Conservation (phyloP, 2,797 vertebrate species). For the Sebastes melanostomus region DNA sequence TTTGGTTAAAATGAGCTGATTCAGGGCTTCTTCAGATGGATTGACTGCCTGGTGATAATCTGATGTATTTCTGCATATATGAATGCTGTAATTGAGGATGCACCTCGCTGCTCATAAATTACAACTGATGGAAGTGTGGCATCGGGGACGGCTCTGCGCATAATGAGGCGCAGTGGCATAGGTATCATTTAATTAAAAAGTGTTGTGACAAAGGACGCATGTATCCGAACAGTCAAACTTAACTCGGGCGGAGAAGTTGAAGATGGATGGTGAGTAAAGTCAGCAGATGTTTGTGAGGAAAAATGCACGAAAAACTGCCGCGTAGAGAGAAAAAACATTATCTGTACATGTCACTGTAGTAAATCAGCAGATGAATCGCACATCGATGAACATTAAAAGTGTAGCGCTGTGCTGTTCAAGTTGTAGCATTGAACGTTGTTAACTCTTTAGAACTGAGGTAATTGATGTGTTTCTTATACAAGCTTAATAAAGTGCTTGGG, state of each 20-base stretch:
- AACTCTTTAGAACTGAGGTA: neutral
- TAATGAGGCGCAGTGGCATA: slow-evolving; percentile 65
- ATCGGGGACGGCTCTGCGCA: slow-evolving; percentile 56
- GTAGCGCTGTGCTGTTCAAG: neutral
- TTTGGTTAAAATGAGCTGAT: slow-evolving; percentile 64
- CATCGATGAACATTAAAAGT: neutral
- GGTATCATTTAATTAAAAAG: slow-evolving; percentile 79
- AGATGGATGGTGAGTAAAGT: slow-evolving; percentile 38
- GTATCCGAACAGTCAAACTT: slow-evolving; percentile 53
- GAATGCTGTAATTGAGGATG: slow-evolving; percentile 72
- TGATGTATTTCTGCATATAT: slow-evolving; percentile 69
- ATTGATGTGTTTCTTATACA: neutral
- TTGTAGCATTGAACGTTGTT: neutral
- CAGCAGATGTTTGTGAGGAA: slow-evolving; percentile 40
- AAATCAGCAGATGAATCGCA: neutral
- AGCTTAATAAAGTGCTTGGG: neutral
- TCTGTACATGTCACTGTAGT: neutral
- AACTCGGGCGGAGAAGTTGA: slow-evolving; percentile 31
- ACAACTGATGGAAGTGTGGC: slow-evolving; percentile 67
- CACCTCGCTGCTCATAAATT: slow-evolving; percentile 74
- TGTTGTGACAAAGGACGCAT: slow-evolving; percentile 56
- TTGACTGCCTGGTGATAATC: slow-evolving; percentile 72
- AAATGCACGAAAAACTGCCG: slow-evolving; percentile 2
- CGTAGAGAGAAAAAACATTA: neutral
- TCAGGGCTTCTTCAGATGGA: slow-evolving; percentile 66